Evolutionary conservation across 2,888 invertebrate species (phyloP), one percentile per base, ranked within the genome.

Genomic region (Pteria penguin): DNA sequence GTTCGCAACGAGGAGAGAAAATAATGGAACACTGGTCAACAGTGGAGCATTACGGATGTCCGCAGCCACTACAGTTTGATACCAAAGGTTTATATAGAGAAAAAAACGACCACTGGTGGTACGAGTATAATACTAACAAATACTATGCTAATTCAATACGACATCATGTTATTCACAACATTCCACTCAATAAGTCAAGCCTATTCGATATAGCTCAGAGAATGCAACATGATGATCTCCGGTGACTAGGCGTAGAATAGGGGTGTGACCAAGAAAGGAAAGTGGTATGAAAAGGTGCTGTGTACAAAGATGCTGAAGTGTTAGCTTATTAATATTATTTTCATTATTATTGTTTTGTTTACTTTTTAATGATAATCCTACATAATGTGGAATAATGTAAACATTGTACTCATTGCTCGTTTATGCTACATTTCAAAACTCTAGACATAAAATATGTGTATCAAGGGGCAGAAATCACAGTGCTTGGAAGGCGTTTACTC

Each of bases 31-130:
- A 84, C 69, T 80, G 75, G 61, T 90, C 89, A 1, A 82, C 79
- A 29, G 58, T 73, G 11, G 73, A 84, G 5, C 93, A 94, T 83
- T 94, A 94, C 79, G 90, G 93, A 74, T 94, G 94, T 88, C 93
- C 93, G 2, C 79, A 88, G 55, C 94, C 94, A 2, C 71, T 65
- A 26, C 76, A 75, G 18, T 90, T 88, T 78, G 80, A 84, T 71
- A 72, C 79, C 11, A 60, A 75, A 26, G 85, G 87, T 1, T 55
- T 70, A 22, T 74, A 70, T 27, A 63, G 65, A 32, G 70, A 65
- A 1, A 70, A 73, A 4, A 67, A 75, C 36, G 62, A 54, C n/a
- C 66, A 36, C 52, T 88, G 85, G 86, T 62, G 66, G 1, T 70
- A 72, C 29, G 83, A 84, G 4, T 85, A 78, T 68, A 57, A 72